Evolutionary conservation across 2,797 vertebrate genomes (phyloP).

Genomic region (Lagodon rhomboides): DNA sequence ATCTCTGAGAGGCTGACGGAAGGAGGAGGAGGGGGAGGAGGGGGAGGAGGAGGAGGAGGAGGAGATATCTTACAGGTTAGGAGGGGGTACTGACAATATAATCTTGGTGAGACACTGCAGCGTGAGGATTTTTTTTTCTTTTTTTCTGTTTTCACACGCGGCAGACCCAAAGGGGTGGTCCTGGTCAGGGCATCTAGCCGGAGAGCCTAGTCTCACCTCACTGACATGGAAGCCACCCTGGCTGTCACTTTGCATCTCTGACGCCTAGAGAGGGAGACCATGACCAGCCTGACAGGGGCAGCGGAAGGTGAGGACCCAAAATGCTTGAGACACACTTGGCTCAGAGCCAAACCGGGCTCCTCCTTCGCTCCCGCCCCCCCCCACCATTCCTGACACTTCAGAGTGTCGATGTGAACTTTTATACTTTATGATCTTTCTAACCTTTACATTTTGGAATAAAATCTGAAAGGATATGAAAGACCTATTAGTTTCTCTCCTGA

Average conservation of each 20-base stretch:
- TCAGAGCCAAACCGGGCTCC: conserved; percentile 78
- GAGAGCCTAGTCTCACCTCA: conserved; percentile 81
- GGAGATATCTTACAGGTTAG: conserved; percentile 73
- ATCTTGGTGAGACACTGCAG: conserved; percentile 73
- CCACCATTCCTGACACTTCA: conserved; percentile 63
- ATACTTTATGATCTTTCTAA: conserved; percentile 80
- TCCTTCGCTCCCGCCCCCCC: conserved; percentile 1
- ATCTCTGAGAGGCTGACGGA: conserved; percentile 60
- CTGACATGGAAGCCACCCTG: conserved; percentile 82
- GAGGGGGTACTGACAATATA: conserved; percentile 75
- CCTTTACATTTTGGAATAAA: conserved; percentile 66
- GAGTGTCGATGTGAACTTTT: conserved; percentile 75
- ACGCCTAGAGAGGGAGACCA: conserved; percentile 75
- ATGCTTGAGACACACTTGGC: conserved; percentile 84
- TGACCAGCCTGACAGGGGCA: conserved; percentile 76
- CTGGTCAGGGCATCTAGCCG: conserved; percentile 76
- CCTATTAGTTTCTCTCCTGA: conserved; percentile 12
- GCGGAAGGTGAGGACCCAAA: conserved; percentile 82
- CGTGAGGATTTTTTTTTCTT: conserved; percentile 60
- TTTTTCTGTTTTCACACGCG: conserved; percentile 70
- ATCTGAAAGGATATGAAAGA: conserved; percentile 45
- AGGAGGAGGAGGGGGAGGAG: conserved; percentile 21
- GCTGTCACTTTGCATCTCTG: conserved; percentile 83
- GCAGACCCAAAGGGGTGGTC: conserved; percentile 79
- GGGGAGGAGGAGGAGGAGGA: conserved; percentile 31